Conservation (phyloP, 2,113 vertebrate genomes). For the Pelvicachromis taeniatus region DNA sequence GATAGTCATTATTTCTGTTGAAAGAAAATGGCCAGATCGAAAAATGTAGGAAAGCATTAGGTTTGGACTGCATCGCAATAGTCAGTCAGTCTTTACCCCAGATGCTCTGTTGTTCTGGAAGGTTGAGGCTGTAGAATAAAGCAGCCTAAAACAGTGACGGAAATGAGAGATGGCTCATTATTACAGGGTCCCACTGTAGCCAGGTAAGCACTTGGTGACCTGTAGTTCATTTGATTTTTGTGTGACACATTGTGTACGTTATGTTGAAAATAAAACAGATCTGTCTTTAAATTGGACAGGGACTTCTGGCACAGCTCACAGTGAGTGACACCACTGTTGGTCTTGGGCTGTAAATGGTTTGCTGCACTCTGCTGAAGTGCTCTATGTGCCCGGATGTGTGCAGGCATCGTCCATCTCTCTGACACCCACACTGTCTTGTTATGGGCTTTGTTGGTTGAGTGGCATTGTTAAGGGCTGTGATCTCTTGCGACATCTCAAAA, state of each 20-base stretch:
- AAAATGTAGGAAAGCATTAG: not conserved
- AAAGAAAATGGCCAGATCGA: not conserved
- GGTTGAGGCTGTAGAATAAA: not conserved
- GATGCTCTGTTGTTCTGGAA: not conserved
- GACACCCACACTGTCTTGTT: not conserved
- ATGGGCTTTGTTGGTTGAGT: not conserved
- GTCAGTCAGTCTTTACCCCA: not conserved
- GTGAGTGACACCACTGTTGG: not conserved
- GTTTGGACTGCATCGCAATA: not conserved
- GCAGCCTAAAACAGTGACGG: not conserved
- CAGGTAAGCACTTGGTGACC: not conserved
- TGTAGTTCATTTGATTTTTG: not conserved
- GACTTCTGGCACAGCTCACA: not conserved
- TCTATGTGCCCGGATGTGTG: not conserved
- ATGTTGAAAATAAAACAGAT: not conserved
- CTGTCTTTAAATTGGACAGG: not conserved
- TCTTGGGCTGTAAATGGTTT: not conserved
- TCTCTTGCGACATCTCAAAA: not conserved
- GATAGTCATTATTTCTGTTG: not conserved
- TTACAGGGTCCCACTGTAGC: not conserved
- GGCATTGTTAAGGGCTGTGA: not conserved
- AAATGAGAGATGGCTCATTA: not conserved
- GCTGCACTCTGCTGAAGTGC: not conserved
- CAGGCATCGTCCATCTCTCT: not conserved
- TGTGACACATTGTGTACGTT: not conserved